A percentile compares a stretch with the other conserved stretches of the same genome.
Evolutionary conservation across 2,113 vertebrate species (phyloP).

Genomic region (Python bivittatus): DNA sequence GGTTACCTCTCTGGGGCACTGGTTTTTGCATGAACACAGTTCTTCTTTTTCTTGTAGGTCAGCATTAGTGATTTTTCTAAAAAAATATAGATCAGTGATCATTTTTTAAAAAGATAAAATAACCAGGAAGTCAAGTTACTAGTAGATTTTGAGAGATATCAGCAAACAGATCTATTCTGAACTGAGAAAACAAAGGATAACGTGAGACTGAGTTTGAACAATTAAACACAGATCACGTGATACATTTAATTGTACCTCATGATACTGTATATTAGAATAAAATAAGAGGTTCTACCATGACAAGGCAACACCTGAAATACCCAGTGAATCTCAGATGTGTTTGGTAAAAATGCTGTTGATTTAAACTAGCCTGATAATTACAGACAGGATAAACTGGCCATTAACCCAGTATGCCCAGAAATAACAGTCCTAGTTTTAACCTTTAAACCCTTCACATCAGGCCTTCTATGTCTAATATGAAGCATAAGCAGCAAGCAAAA

Average conservation of each 20-base stretch:
- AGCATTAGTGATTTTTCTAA: conserved; percentile 82
- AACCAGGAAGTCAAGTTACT: background rate
- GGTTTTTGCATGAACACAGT: conserved; percentile 90
- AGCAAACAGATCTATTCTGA: background rate
- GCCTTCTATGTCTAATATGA: background rate
- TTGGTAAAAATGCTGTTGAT: background rate
- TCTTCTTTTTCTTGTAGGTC: conserved; percentile 75
- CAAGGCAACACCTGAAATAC: background rate
- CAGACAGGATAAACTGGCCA: background rate
- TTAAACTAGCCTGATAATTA: background rate
- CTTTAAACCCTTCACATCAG: background rate
- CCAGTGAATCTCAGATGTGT: background rate
- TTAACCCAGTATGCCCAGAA: background rate
- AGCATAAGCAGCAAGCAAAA: background rate
- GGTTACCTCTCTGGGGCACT: conserved; percentile 94
- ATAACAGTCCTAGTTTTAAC: background rate
- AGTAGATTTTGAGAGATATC: background rate
- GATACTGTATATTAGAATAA: background rate
- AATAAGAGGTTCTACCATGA: background rate
- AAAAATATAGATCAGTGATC: conserved; percentile 10
- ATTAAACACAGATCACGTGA: background rate
- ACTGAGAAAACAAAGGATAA: background rate
- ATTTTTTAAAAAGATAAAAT: background rate
- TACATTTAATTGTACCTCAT: background rate
- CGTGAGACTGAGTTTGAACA: background rate